These are phyloP conservation scores for Sternotherus odoratus DNA, from an alignment of 2,797 vertebrate genomes.

Conservation along the genomic window DNA sequence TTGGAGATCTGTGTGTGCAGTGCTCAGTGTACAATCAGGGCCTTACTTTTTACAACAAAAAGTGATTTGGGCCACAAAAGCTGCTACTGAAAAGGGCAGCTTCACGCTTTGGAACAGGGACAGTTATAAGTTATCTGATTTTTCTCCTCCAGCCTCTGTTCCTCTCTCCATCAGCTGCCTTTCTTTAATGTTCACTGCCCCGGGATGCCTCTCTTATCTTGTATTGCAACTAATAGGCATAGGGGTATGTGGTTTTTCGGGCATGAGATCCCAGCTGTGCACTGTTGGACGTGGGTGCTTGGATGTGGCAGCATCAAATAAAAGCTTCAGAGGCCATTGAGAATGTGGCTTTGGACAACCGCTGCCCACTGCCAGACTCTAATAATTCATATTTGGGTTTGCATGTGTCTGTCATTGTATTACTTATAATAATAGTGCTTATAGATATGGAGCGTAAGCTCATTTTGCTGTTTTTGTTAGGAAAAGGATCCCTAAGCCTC, in stretches of 20 bases:
- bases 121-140: background rate
- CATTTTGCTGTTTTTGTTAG: conserved; percentile 9
- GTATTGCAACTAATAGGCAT: background rate
- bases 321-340: conserved; percentile 5
- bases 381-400: conserved; percentile 53
- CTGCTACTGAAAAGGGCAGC: background rate
- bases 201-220: no score
- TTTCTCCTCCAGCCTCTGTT: background rate
- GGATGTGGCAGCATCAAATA: background rate
- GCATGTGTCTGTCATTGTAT: conserved; percentile 39
- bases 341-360: background rate
- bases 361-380: background rate
- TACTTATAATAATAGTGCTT: conserved; percentile 59
- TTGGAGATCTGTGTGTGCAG: background rate
- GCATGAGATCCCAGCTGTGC: background rate
- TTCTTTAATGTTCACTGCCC: no score
- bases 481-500: conserved; percentile 52
- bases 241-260: background rate
- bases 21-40: background rate
- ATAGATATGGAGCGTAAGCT: conserved; percentile 55
- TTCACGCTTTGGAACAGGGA: background rate
- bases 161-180: background rate
- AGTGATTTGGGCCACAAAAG: background rate
- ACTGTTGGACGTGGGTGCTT: background rate
- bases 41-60: background rate